Base-by-base conservation (phyloP, 2,888 invertebrate species). In the Endomychus coccineus region DNA sequence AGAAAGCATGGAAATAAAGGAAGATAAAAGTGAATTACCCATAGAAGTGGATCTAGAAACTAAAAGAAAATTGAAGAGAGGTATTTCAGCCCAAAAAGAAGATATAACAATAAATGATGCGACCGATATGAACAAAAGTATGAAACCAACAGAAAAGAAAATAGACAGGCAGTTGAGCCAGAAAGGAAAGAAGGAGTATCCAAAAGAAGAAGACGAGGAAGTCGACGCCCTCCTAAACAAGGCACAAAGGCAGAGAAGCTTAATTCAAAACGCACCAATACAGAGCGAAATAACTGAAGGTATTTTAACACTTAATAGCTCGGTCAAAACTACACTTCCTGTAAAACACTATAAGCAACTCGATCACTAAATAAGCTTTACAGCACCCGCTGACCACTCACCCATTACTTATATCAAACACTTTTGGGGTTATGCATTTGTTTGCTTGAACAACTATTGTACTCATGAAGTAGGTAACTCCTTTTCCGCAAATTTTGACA, bases 241-340 rank as follows among this genome's bases (percentile, higher is more conserved):
- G 52, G 77, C 80, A 47, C 73, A 78, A 59, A 73, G 73, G 53
- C 81, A 83, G 61, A 73, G 81, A 61, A 80, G 77, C 64, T 74
- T 79, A 52, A 70, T 82, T 53, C 79, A 77, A 49, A n/a, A n/a
- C n/a, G n/a, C n/a, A n/a, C n/a, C n/a, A 24, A 22, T 13, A 7
- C 10, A 11, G 10, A 14, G 24, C 10, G 9, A 25, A 36, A 2
- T 15, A 24, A 23, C 13, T 21, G 36, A 36, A 36, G 36, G 36
- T 36, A 36, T 30, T n/a, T 25, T 23, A 19, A 19, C 6, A 19
- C 21, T 7, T n/a, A 19, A 19, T 19, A 19, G 9, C 21, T n/a
- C 6, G 9, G 9, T 7, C 21, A 19, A 19, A 19, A 19, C 21
- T 19, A 19, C 9, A 7, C 6, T 19, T 19, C n/a, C n/a, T n/a